phyloP scores from a whole-genome alignment of 2,113 vertebrate species.

The Strix uralensis region DNA sequence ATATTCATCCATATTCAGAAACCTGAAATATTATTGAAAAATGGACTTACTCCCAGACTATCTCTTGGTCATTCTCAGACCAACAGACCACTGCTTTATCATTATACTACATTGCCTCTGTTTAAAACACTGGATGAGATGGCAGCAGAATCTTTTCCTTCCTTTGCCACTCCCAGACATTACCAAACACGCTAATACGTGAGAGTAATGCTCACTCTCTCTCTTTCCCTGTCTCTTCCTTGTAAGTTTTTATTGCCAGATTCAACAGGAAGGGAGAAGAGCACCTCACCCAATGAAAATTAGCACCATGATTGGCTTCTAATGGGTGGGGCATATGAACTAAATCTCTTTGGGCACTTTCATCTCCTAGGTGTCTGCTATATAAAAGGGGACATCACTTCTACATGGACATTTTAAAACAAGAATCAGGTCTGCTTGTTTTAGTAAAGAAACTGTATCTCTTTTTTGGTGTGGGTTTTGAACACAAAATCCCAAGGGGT shows the following conservation, averaged over 20 bases:
- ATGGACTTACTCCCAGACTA: neutral
- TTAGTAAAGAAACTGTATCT: neutral
- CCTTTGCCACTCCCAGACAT: neutral
- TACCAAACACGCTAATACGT: neutral
- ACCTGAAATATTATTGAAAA: neutral
- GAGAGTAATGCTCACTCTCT: neutral
- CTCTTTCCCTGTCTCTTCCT: neutral
- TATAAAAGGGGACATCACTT: neutral
- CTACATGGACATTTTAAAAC: neutral
- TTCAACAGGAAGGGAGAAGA: neutral
- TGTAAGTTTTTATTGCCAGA: neutral
- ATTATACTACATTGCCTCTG: neutral
- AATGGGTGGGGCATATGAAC: neutral
- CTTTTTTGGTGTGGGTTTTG: neutral
- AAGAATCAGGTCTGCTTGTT: neutral
- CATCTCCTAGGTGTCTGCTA: neutral
- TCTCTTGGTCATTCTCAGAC: neutral
- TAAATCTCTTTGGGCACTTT: neutral
- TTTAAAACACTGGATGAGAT: neutral
- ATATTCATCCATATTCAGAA: neutral
- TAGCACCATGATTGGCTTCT: neutral
- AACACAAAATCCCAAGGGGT: neutral
- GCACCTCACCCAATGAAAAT: neutral
- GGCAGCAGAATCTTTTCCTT: neutral
- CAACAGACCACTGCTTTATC: neutral